A percentile compares a stretch with the other conserved stretches of the same genome.
These are phyloP conservation scores for Lasiurus borealis DNA, from an alignment of 2,113 vertebrate genomes.

Conservation along the genomic window DNA sequence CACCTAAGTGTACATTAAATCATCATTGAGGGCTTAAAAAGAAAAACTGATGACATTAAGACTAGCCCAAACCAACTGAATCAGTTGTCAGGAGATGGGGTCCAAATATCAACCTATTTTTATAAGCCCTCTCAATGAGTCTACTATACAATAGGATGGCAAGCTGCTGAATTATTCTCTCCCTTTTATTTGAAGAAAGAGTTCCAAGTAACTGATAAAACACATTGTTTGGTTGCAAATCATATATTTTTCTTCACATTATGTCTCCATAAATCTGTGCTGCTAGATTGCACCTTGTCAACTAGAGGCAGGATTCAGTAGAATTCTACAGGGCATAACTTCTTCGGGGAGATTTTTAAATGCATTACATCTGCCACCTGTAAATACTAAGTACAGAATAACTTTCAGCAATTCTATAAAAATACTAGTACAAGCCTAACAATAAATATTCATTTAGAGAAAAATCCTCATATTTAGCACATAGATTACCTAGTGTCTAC, in stretches of 20 bases:
- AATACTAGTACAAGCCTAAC: background rate
- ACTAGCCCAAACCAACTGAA: background rate
- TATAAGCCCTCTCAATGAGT: background rate
- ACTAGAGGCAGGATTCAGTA: background rate
- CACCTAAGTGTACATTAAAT: background rate
- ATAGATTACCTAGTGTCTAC: background rate
- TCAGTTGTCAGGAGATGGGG: background rate
- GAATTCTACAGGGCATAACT: background rate
- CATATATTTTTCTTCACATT: background rate
- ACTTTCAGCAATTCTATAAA: background rate
- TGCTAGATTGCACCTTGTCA: background rate
- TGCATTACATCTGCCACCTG: background rate
- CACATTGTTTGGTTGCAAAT: background rate
- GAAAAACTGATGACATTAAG: background rate
- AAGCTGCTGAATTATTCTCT: background rate
- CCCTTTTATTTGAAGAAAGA: background rate
- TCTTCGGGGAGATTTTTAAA: constrained; percentile 33
- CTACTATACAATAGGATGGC: background rate
- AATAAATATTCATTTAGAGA: constrained; percentile 10
- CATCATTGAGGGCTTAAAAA: background rate
- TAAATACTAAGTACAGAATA: background rate
- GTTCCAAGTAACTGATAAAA: background rate
- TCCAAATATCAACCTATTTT: background rate
- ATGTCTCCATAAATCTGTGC: constrained; percentile 42
- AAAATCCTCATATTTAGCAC: constrained; percentile 22